Evolutionary conservation across 2,888 invertebrate species (phyloP), one percentile per base, ranked within the genome.

Genomic region (Chironomus riparius): DNA sequence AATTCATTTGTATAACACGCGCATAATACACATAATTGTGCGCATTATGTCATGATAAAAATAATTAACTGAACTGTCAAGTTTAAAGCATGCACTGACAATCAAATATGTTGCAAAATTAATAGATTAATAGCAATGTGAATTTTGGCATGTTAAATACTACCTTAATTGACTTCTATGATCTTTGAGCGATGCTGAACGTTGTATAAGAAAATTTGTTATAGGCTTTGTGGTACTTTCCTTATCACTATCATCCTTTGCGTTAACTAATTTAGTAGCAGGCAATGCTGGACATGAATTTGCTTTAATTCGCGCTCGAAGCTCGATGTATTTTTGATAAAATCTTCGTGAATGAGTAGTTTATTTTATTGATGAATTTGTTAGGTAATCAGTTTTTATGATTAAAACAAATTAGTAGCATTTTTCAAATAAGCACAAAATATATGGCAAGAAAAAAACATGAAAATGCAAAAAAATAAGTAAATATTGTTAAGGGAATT

Each of bases 291-390:
- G 91, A 85, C 91, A 92, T 86, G 92, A 92, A 81, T 90, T 90
- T 83, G 93, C 92, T 88, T 92, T 92, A 86, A 94, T 93, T 86
- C 93, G 91, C 85, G 92, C 93, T 85, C 91, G 91, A 86, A 93
- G 89, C 88, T 92, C 92, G 86, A 90, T 88, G 87, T 93, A 92
- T 86, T 92, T 91, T 87, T 92, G 90, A 90, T 92, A 92, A 90
- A 93, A 94, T 90, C 93, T 94, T 76, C 56, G n/a, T 2, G 28
- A 10, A 10, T 22, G 18, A 22, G 13, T 47, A 24, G 21, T n/a
- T 56, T 24, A 22, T 71, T 71, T 48, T 48, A 21, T 69, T 48
- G 56, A 65, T 73, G 70, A 56, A 56, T 18, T 76, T 76, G 77
- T 65, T 65, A 65, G 56, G 18, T 76, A 77, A 77, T 68, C 50